Evolutionary conservation across 2,797 vertebrate genomes (phyloP).

Genomic region (Mormyrus proboscirostris): DNA sequence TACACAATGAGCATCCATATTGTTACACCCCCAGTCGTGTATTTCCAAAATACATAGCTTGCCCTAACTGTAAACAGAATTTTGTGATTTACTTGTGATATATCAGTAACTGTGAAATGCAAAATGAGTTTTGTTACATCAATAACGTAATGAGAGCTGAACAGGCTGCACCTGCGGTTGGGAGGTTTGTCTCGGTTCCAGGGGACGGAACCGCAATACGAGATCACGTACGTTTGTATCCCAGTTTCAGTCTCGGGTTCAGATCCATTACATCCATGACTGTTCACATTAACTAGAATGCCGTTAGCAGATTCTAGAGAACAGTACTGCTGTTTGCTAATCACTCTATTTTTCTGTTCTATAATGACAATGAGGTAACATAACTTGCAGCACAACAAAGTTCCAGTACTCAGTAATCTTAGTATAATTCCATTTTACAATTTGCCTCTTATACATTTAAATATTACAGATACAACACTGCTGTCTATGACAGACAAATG

Average conservation of each 20-base stretch:
- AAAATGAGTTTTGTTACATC: too few species aligned
- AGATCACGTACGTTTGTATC: not conserved
- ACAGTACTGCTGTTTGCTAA: not conserved
- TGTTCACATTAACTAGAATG: not conserved
- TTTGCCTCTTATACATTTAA: not conserved
- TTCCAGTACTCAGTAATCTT: not conserved
- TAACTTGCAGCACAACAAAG: not conserved
- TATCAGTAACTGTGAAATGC: too few species aligned
- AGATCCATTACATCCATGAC: not conserved
- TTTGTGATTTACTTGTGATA: too few species aligned
- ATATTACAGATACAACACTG: not conserved
- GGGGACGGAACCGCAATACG: not conserved
- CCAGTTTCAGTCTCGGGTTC: not conserved
- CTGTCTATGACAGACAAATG: slow-evolving; percentile 6
- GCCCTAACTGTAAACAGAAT: not conserved
- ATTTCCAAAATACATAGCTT: not conserved
- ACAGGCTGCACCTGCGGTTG: too few species aligned
- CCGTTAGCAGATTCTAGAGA: not conserved
- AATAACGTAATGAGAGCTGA: too few species aligned
- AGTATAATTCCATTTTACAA: not conserved
- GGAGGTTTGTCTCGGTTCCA: not conserved
- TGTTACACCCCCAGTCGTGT: not conserved
- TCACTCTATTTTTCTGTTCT: not conserved
- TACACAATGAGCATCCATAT: not conserved
- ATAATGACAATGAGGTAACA: not conserved